phyloP scores from a whole-genome alignment of 2,888 invertebrate genomes.

The Amblyjoppa proteus region DNA sequence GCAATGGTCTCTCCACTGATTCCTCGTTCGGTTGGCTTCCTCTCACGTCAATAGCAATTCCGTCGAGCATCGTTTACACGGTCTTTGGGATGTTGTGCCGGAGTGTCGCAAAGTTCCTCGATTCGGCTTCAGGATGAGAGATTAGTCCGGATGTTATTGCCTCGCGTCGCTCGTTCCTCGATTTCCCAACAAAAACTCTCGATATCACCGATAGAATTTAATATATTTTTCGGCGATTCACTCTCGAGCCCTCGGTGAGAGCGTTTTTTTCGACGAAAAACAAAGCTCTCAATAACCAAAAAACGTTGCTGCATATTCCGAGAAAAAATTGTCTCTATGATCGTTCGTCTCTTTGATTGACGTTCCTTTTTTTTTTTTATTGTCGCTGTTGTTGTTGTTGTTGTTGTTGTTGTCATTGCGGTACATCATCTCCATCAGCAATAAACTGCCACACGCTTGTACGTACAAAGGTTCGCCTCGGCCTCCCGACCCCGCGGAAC shows the following conservation, averaged over 20 bases:
- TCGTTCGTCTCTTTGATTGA: conserved; percentile 19
- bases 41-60: background rate
- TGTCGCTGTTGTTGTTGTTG: background rate
- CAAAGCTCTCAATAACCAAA: too few species aligned
- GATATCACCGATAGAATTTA: too few species aligned
- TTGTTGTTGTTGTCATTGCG: too few species aligned
- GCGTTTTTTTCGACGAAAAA: too few species aligned
- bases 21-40: conserved; percentile 19
- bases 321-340: background rate
- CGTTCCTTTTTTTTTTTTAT: background rate
- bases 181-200: too few species aligned
- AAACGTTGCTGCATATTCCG: too few species aligned
- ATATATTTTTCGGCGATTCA: too few species aligned
- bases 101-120: background rate
- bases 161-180: background rate
- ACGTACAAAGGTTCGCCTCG: conserved; percentile 53
- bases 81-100: background rate
- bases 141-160: background rate
- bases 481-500: conserved; percentile 49
- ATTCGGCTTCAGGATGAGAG: background rate
- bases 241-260: too few species aligned
- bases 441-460: background rate
- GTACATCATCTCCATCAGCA: conserved; percentile 19
- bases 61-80: conserved; percentile 31
- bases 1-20: conserved; percentile 22